phyloP scores from a whole-genome alignment of 2,797 vertebrate species.

The Phataginus tetradactyla region DNA sequence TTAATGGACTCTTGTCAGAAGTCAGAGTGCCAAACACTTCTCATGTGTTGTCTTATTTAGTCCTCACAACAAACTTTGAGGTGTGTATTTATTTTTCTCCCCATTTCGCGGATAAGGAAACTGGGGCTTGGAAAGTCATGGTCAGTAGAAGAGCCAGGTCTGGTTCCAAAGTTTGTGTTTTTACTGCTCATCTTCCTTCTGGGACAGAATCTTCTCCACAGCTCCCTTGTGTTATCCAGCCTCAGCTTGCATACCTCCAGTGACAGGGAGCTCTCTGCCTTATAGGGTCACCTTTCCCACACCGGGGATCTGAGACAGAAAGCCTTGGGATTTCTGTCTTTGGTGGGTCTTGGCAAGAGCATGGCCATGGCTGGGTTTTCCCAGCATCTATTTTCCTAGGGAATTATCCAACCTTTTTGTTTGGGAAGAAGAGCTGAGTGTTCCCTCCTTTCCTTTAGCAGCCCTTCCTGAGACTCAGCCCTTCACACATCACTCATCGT shows the following conservation, averaged over 20 bases:
- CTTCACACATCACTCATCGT: background rate
- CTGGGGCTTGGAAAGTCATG: background rate
- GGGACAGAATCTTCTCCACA: background rate
- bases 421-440: background rate
- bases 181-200: background rate
- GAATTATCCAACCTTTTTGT: background rate
- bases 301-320: background rate
- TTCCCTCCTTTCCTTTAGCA: background rate
- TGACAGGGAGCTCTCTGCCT: background rate
- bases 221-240: background rate
- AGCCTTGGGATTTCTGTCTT: background rate
- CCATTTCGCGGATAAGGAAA: background rate
- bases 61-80: background rate
- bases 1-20: background rate
- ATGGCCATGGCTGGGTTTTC: background rate
- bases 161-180: background rate
- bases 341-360: background rate
- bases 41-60: background rate
- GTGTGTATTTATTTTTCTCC: background rate
- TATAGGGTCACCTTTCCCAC: background rate
- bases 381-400: background rate
- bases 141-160: background rate
- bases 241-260: background rate
- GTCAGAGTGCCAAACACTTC: background rate
- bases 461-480: background rate